These are phyloP conservation scores for Lepidochitona cinerea DNA, from an alignment of 2,888 invertebrate species.

Conservation along the genomic window DNA sequence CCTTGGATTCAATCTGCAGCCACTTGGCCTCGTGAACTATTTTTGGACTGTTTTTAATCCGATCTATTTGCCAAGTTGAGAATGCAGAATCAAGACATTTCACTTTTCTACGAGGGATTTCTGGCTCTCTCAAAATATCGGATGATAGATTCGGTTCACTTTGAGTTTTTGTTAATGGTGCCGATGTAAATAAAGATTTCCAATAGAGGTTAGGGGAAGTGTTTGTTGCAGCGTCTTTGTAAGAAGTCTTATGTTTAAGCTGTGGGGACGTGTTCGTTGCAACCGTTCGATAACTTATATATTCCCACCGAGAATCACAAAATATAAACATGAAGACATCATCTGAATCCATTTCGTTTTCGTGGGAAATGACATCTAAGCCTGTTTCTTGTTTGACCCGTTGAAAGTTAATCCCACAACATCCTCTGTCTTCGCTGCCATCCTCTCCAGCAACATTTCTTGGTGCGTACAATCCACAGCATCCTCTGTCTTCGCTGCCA, in stretches of 20 bases:
- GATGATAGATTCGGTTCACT: background rate
- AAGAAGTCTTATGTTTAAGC: background rate
- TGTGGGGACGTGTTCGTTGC: background rate
- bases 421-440: too few relatives aligned
- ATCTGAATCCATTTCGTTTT: background rate
- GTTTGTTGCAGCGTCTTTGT: background rate
- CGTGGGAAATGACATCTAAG: background rate
- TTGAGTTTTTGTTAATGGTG: background rate
- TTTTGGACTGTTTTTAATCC: background rate
- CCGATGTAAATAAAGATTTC: background rate
- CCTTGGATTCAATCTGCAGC: background rate
- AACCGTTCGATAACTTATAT: conserved; percentile 1
- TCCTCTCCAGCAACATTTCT: too few relatives aligned
- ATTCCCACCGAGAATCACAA: background rate
- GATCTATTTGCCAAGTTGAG: background rate
- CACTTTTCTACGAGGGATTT: background rate
- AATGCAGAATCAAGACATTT: too few relatives aligned
- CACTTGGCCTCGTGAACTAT: background rate
- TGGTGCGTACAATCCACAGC: too few relatives aligned
- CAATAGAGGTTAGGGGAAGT: background rate
- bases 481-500: too few relatives aligned
- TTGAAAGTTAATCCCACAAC: too few relatives aligned
- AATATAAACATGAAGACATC: conserved; percentile 4
- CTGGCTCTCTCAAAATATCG: background rate
- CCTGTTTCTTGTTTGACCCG: too few relatives aligned